A percentile compares a stretch with the other conserved stretches of the same genome.
Conservation (phyloP, 2,113 vertebrate species). For the Promerops cafer region DNA sequence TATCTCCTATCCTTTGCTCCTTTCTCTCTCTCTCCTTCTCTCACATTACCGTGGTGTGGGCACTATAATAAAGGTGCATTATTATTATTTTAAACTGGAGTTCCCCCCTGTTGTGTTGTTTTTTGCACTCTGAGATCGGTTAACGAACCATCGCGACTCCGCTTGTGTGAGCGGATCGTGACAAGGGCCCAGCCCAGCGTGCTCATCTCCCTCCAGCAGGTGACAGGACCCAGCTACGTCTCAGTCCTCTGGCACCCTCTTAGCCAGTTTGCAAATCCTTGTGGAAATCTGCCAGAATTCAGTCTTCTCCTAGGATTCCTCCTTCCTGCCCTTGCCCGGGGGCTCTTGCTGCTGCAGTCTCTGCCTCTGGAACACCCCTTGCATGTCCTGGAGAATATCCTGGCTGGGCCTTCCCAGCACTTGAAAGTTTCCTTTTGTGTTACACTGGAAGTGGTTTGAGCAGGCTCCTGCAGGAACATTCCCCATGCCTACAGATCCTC, state of each 20-base stretch:
- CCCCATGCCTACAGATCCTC: background rate
- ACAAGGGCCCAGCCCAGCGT: fast-evolving
- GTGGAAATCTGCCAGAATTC: background rate
- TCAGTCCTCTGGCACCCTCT: background rate
- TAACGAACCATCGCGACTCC: too few species aligned
- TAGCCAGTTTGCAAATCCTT: background rate
- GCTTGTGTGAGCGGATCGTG: too few species aligned
- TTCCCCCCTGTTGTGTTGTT: too few species aligned
- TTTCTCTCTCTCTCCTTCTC: too few species aligned
- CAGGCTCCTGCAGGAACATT: background rate
- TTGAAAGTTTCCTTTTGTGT: background rate
- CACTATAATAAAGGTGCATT: too few species aligned
- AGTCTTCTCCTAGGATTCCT: background rate
- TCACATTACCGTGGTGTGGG: too few species aligned
- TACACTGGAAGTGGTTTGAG: background rate
- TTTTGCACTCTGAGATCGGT: too few species aligned
- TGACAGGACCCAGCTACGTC: background rate
- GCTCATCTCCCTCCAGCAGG: background rate
- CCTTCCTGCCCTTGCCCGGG: background rate
- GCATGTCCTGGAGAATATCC: background rate
- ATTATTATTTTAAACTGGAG: too few species aligned
- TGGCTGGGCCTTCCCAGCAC: background rate
- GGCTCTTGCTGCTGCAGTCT: background rate
- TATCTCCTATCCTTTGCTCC: too few species aligned
- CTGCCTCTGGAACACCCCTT: background rate